Conservation (phyloP, 2,797 vertebrate genomes). For the Spizella passerina region DNA sequence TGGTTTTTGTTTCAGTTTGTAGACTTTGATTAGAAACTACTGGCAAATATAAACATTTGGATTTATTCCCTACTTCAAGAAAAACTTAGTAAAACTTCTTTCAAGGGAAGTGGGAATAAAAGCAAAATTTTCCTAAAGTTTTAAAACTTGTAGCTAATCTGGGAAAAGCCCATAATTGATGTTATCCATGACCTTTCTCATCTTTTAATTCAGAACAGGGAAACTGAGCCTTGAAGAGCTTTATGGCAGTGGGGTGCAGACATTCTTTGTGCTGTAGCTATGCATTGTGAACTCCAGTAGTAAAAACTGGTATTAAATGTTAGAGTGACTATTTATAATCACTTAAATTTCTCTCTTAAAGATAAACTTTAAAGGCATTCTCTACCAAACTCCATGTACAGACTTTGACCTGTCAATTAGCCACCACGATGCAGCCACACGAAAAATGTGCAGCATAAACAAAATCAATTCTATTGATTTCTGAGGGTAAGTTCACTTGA, state of each 20-base stretch:
- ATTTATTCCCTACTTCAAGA: neutral
- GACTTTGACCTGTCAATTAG: slow-evolving; percentile 32
- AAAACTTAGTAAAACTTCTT: neutral
- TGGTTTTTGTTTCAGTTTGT: neutral
- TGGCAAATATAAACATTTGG: neutral
- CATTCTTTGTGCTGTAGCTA: neutral
- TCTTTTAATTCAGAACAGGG: neutral
- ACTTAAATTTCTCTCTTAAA: neutral
- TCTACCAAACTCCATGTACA: neutral
- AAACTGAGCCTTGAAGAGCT: neutral
- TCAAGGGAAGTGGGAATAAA: neutral
- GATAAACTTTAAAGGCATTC: neutral
- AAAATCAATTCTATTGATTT: slow-evolving; percentile 45
- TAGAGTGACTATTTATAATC: neutral
- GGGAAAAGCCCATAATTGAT: neutral
- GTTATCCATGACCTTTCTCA: slow-evolving; percentile 9
- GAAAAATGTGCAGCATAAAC: neutral
- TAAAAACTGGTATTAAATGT: neutral
- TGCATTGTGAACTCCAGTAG: neutral
- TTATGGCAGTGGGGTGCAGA: neutral
- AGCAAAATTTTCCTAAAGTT: neutral
- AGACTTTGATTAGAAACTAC: neutral
- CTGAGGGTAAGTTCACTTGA: neutral
- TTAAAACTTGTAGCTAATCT: neutral
- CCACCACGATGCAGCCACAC: neutral